phyloP scores from a whole-genome alignment of 2,888 invertebrate species.

The Ophonus ardosiacus region DNA sequence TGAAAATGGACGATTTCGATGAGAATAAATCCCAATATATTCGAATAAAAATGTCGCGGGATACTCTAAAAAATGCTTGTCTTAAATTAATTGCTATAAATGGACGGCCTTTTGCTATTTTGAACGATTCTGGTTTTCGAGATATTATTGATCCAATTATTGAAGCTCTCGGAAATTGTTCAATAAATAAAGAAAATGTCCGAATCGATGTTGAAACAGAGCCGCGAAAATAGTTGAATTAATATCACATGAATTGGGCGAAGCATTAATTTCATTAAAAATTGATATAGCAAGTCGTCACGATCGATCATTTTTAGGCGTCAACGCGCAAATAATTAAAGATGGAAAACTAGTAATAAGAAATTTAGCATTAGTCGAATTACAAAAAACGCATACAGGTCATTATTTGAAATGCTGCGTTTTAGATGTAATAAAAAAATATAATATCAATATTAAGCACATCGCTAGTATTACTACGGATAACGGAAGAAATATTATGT shows the following conservation, averaged over 20 bases:
- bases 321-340: conserved; percentile 5
- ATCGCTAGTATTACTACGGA: too few relatives aligned
- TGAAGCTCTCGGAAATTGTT: not conserved
- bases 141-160: conserved; percentile 18
- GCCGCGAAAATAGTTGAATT: too few relatives aligned
- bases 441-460: too few relatives aligned
- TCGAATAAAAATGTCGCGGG: too few relatives aligned
- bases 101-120: not conserved
- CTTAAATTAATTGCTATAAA: too few relatives aligned
- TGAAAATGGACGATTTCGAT: too few relatives aligned
- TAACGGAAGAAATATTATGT: too few relatives aligned
- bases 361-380: not conserved
- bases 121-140: not conserved
- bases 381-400: not conserved
- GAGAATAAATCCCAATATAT: too few relatives aligned
- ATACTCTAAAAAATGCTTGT: too few relatives aligned
- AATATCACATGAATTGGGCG: too few relatives aligned
- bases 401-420: not conserved
- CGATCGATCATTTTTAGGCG: conserved; percentile 8
- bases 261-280: not conserved
- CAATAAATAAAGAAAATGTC: conserved; percentile 8
- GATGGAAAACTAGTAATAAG: not conserved
- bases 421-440: too few relatives aligned
- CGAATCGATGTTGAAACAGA: not conserved
- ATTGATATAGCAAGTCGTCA: not conserved